Conservation (phyloP, 2,888 invertebrate species). For the Antheraea yamamai region DNA sequence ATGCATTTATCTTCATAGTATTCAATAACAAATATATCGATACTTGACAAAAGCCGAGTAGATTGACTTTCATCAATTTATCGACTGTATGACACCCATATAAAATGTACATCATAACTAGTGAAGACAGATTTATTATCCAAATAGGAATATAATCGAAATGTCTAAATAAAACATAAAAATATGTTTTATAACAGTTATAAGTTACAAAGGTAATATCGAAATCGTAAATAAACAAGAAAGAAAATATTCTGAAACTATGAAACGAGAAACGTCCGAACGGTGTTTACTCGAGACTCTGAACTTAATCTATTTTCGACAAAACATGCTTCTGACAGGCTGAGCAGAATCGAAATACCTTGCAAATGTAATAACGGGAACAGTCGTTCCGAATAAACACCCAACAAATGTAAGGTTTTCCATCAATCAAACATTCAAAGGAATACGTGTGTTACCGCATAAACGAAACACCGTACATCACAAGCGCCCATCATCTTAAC, state of each 20-base stretch:
- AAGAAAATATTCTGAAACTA: conserved; percentile 13
- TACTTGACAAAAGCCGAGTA: no score
- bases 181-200: not conserved
- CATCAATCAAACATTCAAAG: conserved; percentile 50
- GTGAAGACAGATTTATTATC: no score
- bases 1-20: no score
- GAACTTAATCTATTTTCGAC: conserved; percentile 27
- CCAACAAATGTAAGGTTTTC: conserved; percentile 24
- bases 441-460: conserved; percentile 55
- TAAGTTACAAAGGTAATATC: not conserved
- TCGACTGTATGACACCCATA: not conserved
- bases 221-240: not conserved
- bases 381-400: conserved; percentile 19
- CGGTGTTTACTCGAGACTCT: conserved; percentile 16
- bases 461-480: conserved; percentile 59
- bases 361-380: conserved; percentile 24
- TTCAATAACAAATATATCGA: no score
- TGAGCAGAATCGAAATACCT: conserved; percentile 21
- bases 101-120: not conserved
- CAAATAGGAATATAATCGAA: no score
- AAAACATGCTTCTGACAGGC: conserved; percentile 25
- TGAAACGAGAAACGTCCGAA: conserved; percentile 17
- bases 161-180: not conserved
- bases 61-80: no score
- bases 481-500: conserved; percentile 56